Base-by-base conservation (phyloP, 2,888 invertebrate species). In the Autographa pulchrina region DNA sequence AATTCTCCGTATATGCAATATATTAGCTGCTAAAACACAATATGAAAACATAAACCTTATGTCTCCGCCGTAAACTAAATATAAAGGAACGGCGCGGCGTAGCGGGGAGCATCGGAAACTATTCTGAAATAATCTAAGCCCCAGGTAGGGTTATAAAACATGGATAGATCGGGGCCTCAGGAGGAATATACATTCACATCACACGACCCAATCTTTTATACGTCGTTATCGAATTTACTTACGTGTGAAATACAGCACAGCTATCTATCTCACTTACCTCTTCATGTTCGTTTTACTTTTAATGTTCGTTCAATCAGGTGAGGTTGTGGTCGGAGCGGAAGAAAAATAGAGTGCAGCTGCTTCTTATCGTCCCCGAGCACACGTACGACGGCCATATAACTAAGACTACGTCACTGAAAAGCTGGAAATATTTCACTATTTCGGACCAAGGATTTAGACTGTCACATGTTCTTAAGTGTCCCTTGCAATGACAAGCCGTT, bases 71-170 rank as follows among this genome's bases (percentile, higher is more conserved):
- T 83, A 81, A 83, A 83, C 70, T 74, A 71, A 66, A 74, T 65
- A 73, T 84, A 81, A 83, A 81, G 72, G 71, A 84, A 78, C 70
- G 72, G 68, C 62, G 68, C 70, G 72, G 68, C 62, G 68, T 75
- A 38, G 43, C 64, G 35, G 32, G 62, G 58, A 58, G 67, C 61
- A 35, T 48, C 60, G 59, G 67, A 64, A 72, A 58, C 71, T 60
- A 79, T 75, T 84, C 70, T 71, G 75, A 75, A 74, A 82, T 78
- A 82, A 83, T 80, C 81, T 81, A 71, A 70, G 74, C 62, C 64
- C 68, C 25, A 69, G 77, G 80, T 82, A 84, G 80, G 65, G 71
- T 62, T 74, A 77, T 84, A 74, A 80, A 83, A 84, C 82, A 80
- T 82, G 74, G 66, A 84, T 71, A 38, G 70, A 59, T 41, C 59